phyloP scores from a whole-genome alignment of 2,113 vertebrate species.

The Zosterops hypoxanthus region DNA sequence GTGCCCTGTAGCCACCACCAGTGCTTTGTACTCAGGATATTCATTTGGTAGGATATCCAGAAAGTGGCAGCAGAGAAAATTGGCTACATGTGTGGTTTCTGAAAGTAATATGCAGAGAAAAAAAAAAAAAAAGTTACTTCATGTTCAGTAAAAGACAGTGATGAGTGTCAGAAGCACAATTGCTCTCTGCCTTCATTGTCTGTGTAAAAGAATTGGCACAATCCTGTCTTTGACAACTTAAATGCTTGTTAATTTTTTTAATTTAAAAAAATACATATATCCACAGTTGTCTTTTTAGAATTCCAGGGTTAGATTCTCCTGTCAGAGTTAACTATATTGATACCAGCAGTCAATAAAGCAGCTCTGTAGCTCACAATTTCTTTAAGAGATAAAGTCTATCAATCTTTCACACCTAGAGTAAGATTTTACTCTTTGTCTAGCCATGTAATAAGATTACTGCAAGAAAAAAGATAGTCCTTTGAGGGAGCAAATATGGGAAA shows the following conservation, averaged over 20 bases:
- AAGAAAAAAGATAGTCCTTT: not conserved
- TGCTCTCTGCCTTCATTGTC: not conserved
- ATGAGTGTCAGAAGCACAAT: not conserved
- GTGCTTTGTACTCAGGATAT: not conserved
- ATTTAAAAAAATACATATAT: not conserved
- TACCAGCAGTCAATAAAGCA: not conserved
- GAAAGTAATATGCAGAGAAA: not conserved
- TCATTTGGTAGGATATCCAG: not conserved
- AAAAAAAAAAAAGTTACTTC: not conserved
- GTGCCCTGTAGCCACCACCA: not conserved
- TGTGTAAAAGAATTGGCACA: not conserved
- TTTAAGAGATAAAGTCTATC: not conserved
- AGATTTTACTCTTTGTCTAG: not conserved
- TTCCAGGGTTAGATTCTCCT: not conserved
- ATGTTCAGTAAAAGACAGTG: not conserved
- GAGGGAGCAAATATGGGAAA: not conserved
- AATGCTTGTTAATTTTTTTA: not conserved
- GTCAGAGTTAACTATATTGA: not conserved
- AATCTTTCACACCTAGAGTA: not conserved
- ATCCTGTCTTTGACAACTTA: not conserved
- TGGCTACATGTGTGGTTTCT: not conserved
- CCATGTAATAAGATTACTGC: not conserved
- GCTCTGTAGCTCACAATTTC: not conserved
- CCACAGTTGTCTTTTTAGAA: not conserved
- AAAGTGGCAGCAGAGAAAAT: not conserved